phyloP scores from a whole-genome alignment of 2,797 vertebrate genomes.

The Pelochelys cantorii region DNA sequence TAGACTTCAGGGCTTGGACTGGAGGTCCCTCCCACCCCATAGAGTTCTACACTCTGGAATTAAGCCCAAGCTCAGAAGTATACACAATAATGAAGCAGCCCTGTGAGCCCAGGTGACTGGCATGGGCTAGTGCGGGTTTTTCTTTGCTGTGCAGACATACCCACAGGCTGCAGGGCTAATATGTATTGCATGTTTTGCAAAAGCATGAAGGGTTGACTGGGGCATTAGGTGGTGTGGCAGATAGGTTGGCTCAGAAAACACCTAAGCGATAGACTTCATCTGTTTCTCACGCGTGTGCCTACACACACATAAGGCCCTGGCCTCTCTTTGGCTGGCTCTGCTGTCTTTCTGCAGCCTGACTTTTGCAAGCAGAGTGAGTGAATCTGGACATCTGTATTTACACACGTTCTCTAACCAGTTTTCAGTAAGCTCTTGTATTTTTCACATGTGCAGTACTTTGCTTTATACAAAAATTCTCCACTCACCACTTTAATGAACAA shows the following conservation, averaged over 20 bases:
- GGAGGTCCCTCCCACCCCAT: not conserved
- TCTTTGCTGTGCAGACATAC: no score
- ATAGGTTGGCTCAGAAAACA: not conserved
- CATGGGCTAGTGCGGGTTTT: no score
- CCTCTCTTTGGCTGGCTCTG: accelerated
- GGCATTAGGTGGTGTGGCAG: accelerated
- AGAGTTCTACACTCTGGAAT: not conserved
- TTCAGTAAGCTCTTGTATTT: constrained; percentile 50
- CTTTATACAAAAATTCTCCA: constrained; percentile 70
- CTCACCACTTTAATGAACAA: constrained; percentile 68
- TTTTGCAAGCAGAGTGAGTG: constrained; percentile 27
- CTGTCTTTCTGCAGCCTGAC: constrained; percentile 22
- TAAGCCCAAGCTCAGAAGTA: accelerated
- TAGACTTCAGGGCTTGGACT: not conserved
- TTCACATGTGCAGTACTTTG: constrained; percentile 63
- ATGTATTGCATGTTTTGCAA: no score
- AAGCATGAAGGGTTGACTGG: not conserved
- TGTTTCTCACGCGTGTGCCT: no score
- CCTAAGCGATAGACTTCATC: not conserved
- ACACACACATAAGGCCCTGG: not conserved
- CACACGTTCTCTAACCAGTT: constrained; percentile 27
- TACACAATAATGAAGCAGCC: no score
- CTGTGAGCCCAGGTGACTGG: no score
- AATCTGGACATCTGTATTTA: constrained; percentile 66
- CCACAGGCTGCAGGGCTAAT: no score